Evolutionary conservation across 2,888 invertebrate species (phyloP), one percentile per base, ranked within the genome.

Genomic region (Xiphydria camelus): DNA sequence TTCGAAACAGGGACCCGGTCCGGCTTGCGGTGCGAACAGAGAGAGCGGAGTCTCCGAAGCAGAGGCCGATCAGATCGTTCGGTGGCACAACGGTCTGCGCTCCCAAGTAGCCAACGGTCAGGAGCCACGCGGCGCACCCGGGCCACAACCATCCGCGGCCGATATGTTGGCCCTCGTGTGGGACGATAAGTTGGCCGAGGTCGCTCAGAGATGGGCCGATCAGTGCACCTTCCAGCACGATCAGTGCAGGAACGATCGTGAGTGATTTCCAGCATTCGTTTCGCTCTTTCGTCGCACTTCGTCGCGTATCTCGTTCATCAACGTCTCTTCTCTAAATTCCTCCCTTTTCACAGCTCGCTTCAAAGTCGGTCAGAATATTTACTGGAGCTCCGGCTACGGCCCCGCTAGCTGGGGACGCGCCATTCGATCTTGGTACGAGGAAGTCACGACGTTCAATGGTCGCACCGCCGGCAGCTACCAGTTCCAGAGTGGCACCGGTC

Each of bases 171-270:
- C 53, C 12, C 29, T 77, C 38, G 61, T 62, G 35, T 76, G 76
- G 76, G 71, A 74, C 39, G 50, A 62, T 5, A 74, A 76, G 49
- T 49, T 77, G 38, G 75, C 71, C 0, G 19, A 48, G 2, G 63
- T 72, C 12, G 77, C 76, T 4, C 65, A 71, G 38, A 59, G 68
- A 39, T 77, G 76, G 76, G 76, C 70, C 3, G 62, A 66, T 19
- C 77, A 77, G 46, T 77, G 77, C 49, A 60, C 68, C 14, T 73
- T 67, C 42, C 58, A 56, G 3, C 68, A 76, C 49, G 77, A 77
- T 50, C 41, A 55, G 4, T 77, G 75, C 48, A 59, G 77, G 50
- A 66, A 73, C 50, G 61, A 62, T 47, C 58, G 70, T 70, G 43
- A 56, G 53, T 52, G 15, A 25, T n/a, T n/a, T 41, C 4, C 12